Evolutionary conservation across 2,113 vertebrate species (phyloP), one percentile per base, ranked within the genome.

Genomic region (Scytalopus superciliaris): DNA sequence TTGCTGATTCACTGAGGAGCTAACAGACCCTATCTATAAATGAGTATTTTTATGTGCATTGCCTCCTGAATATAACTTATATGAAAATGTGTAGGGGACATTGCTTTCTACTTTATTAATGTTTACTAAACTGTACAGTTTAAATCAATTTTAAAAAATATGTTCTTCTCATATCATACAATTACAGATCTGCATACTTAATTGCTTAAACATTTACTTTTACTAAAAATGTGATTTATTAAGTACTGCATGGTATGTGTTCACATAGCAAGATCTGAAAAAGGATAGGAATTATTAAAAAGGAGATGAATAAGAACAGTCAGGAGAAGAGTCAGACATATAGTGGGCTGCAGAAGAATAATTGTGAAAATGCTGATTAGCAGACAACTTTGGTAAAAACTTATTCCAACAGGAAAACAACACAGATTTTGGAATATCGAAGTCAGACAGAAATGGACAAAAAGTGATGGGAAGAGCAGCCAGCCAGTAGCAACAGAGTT

Each of bases 21-120:
- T 63, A 37, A 45, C 10, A 39, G 33, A 9, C 3, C n/a, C 24
- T 23, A 5, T 6, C 6, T 39, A 14, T 21, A 37, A 60, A n/a
- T 4, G 25, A 0, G 0, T 4, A 9, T 31, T 69, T 87, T 89
- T 18, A 52, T 8, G 59, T 11, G 1, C 4, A 5, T 23, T 63
- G 1, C 17, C 30, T 78, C 21, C 11, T 69, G n/a, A 37, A 5
- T 31, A 27, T 28, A 78, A 42, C 7, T 15, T 21, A 8, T 50
- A 52, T 14, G 8, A 67, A 68, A 85, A 73, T 8, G 2, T 23
- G 35, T 21, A 53, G 10, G 18, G 6, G 9, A 21, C 7, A 12
- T 47, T 19, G 30, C 16, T 77, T 28, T 53, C 3, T 59, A 31
- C 40, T 72, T 67, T 72, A 60, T 60, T 63, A 72, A 56, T 44